A percentile compares a stretch with the other conserved stretches of the same genome.
These are phyloP conservation scores for Cataglyphis cursor DNA, from an alignment of 2,888 invertebrate species.

Conservation along the genomic window DNA sequence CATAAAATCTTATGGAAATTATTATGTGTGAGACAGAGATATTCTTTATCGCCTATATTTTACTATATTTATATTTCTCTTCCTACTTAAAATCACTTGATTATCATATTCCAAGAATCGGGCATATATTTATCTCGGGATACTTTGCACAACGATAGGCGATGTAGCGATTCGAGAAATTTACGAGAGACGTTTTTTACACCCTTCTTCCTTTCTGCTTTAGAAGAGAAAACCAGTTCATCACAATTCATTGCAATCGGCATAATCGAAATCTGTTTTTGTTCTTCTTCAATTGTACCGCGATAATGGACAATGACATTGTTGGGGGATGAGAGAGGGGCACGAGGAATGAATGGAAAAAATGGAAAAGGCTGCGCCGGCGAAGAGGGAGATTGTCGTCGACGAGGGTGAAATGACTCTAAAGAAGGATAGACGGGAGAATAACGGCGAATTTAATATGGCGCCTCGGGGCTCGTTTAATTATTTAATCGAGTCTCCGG, in stretches of 20 bases:
- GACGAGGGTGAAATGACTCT: constrained; percentile 63
- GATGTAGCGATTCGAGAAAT: constrained; percentile 40
- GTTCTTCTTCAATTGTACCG: constrained; percentile 63
- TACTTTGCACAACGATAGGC: constrained; percentile 7
- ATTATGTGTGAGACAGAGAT: background rate
- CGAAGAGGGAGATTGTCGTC: constrained; percentile 56
- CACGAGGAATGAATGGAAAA: constrained; percentile 31
- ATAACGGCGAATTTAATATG: constrained; percentile 79
- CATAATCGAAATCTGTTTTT: constrained; percentile 65
- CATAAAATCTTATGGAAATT: background rate
- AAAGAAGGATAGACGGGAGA: constrained; percentile 61
- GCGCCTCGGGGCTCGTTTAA: constrained; percentile 77
- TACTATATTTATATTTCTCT: constrained; percentile 10
- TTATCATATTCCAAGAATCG: constrained; percentile 23
- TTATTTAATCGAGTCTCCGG: constrained; percentile 79
- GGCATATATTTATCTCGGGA: constrained; percentile 21
- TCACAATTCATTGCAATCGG: constrained; percentile 54
- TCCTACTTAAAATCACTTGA: constrained; percentile 23
- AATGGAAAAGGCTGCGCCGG: constrained; percentile 31
- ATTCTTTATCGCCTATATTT: background rate
- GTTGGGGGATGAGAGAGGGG: constrained; percentile 41
- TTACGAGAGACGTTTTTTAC: constrained; percentile 40
- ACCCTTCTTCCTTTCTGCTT: background rate
- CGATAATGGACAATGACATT: constrained; percentile 63
- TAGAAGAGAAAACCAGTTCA: constrained; percentile 38